Conservation (phyloP, 2,797 vertebrate species). For the Danio aesculapii region DNA sequence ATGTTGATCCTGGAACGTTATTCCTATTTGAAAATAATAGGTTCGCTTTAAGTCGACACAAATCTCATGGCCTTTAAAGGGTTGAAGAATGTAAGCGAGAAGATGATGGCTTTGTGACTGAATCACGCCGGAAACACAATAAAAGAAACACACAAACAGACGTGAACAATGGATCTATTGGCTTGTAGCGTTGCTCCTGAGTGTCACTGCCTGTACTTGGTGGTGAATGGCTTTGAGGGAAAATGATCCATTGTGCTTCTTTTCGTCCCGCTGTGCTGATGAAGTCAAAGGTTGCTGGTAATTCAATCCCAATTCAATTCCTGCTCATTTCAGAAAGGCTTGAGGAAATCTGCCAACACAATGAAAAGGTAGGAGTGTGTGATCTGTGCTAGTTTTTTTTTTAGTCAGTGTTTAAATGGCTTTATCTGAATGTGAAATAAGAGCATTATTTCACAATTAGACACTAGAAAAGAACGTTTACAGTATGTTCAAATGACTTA, state of each 20-base stretch:
- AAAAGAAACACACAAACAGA: conserved; percentile 15
- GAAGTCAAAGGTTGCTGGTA: background rate
- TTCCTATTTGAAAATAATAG: no score
- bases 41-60: no score
- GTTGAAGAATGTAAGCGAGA: background rate
- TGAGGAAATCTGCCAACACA: conserved; percentile 46
- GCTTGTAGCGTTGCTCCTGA: conserved; percentile 69
- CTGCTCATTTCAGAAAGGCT: conserved; percentile 59
- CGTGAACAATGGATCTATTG: conserved; percentile 77
- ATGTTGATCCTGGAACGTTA: no score
- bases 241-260: conserved; percentile 77
- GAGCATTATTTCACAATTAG: no score
- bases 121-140: conserved; percentile 23
- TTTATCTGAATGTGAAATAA: no score
- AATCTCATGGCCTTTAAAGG: no score
- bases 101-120: background rate
- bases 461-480: no score
- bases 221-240: conserved; percentile 79
- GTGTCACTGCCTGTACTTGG: conserved; percentile 81
- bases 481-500: no score
- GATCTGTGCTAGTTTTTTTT: no score
- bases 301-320: background rate
- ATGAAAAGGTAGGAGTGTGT: conserved; percentile 72
- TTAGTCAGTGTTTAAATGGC: no score
- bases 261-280: conserved; percentile 60